These are phyloP conservation scores for Beris chalybata DNA, from an alignment of 2,888 invertebrate genomes.

Conservation along the genomic window DNA sequence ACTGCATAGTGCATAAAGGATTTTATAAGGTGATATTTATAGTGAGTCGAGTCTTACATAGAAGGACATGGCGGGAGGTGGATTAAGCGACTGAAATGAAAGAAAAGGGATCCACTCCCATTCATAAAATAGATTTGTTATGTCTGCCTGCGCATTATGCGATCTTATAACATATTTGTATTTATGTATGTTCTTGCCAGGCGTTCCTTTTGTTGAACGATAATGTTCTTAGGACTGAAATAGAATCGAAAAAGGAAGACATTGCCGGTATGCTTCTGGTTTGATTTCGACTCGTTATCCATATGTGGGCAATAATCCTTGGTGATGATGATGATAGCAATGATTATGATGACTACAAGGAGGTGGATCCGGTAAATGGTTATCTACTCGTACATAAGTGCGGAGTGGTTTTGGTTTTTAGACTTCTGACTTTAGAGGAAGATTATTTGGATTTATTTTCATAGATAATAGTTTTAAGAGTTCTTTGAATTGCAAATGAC, in stretches of 20 bases:
- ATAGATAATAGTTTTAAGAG: too few relatives aligned
- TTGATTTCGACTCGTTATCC: not conserved
- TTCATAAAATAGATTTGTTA: conserved; percentile 5
- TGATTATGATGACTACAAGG: conserved; percentile 14
- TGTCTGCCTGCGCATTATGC: conserved; percentile 9
- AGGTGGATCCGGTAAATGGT: conserved; percentile 4
- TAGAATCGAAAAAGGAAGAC: not conserved
- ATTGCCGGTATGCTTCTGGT: not conserved
- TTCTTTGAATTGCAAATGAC: too few relatives aligned
- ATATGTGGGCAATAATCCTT: conserved; percentile 6
- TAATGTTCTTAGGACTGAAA: not conserved
- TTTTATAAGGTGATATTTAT: not conserved
- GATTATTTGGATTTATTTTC: too few relatives aligned
- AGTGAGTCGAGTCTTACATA: too few relatives aligned
- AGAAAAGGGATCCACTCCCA: not conserved
- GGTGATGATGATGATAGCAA: conserved; percentile 10
- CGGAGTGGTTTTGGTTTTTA: too few relatives aligned
- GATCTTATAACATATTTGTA: not conserved
- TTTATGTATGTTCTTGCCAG: not conserved
- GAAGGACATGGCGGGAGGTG: not conserved
- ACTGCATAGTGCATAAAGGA: not conserved
- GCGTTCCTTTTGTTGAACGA: not conserved
- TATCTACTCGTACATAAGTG: not conserved
- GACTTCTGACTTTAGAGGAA: too few relatives aligned
- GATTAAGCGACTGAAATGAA: not conserved